Evolutionary conservation across 2,113 vertebrate genomes (phyloP).

Genomic region (Gadus chalcogrammus): DNA sequence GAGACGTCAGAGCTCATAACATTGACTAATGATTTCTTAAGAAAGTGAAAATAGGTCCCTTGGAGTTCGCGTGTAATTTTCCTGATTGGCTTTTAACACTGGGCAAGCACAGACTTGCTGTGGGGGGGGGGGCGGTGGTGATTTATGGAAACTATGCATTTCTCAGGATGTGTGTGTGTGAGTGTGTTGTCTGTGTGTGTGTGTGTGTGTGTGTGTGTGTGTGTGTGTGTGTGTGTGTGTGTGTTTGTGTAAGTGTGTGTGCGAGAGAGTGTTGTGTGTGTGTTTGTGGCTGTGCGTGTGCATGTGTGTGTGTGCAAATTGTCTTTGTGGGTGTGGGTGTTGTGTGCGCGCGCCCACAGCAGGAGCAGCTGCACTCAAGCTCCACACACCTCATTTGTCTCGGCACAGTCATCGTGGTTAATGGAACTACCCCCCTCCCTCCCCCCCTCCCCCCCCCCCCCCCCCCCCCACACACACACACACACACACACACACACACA

Average conservation of each 20-base stretch:
- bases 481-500: too few relatives aligned
- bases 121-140: conserved; percentile 76
- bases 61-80: conserved; percentile 94
- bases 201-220: conserved; percentile 59
- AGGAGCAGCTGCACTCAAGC: conserved; percentile 84
- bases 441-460: conserved; percentile 59
- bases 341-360: conserved; percentile 74
- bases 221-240: conserved; percentile 48
- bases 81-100: conserved; percentile 99
- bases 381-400: conserved; percentile 92
- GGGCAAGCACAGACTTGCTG: conserved; percentile 71
- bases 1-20: conserved; percentile 71
- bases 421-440: conserved; percentile 74
- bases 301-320: conserved; percentile 46
- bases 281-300: conserved; percentile 27
- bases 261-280: conserved; percentile 49
- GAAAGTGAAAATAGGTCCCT: conserved; percentile 82
- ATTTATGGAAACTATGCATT: conserved; percentile 89
- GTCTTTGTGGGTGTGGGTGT: conserved; percentile 53
- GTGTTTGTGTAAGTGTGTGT: conserved; percentile 36
- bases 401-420: conserved; percentile 77
- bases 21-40: conserved; percentile 82
- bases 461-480: too few relatives aligned
- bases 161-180: conserved; percentile 45
- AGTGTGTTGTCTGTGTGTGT: conserved; percentile 52